Evolutionary conservation across 2,113 vertebrate genomes (phyloP).

Genomic region (Mola mola): DNA sequence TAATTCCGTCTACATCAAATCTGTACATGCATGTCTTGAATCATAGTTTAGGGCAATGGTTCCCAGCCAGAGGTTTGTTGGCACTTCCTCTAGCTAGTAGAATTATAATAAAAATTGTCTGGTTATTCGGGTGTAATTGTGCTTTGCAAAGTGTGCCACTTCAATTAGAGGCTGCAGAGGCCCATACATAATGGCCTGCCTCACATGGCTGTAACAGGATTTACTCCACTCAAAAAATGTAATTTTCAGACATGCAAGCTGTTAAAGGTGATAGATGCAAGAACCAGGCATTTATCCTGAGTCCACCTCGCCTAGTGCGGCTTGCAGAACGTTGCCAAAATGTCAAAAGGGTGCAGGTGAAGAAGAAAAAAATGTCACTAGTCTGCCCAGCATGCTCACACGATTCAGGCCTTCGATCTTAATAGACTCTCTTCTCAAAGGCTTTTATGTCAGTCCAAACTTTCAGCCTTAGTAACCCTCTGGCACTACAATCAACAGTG

Average conservation of each 20-base stretch:
- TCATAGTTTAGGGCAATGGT: no score
- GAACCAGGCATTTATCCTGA: constrained; percentile 30
- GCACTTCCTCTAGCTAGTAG: no score
- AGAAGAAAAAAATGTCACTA: constrained; percentile 13
- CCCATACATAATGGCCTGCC: background rate
- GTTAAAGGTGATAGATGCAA: constrained; percentile 2
- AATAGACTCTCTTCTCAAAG: constrained; percentile 10
- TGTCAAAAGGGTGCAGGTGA: constrained; percentile 37
- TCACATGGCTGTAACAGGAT: background rate
- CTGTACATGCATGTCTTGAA: no score
- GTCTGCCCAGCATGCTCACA: background rate
- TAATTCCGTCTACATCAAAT: no score
- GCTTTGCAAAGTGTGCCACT: background rate
- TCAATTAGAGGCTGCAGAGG: background rate
- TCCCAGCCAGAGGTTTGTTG: no score
- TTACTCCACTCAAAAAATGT: constrained; percentile 1
- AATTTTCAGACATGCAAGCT: constrained; percentile 1
- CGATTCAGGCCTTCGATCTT: constrained; percentile 24
- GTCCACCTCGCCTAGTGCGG: background rate
- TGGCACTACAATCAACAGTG: constrained; percentile 20
- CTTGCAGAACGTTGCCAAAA: constrained; percentile 13
- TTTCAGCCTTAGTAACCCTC: constrained; percentile 19
- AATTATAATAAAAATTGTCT: constrained; percentile 1
- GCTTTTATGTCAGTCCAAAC: constrained; percentile 34
- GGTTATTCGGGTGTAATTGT: constrained; percentile 2